phyloP scores from a whole-genome alignment of 2,113 vertebrate genomes.

The Odontesthes bonariensis region DNA sequence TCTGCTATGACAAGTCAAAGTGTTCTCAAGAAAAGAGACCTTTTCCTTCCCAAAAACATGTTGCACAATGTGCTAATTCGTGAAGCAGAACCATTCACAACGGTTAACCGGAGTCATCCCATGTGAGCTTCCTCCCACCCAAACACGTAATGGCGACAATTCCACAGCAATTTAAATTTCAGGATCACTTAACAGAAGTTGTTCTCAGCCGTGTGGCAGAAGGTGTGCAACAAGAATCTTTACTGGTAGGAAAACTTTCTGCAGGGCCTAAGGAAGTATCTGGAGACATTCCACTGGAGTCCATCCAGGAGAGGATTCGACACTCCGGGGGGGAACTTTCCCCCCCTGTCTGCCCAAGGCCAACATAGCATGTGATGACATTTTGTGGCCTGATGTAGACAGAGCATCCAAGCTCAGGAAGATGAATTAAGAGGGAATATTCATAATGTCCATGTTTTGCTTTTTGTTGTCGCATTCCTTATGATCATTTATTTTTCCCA shows the following conservation, averaged over 20 bases:
- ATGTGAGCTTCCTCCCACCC: background rate
- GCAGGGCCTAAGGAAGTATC: slow-evolving; percentile 38
- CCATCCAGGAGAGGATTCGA: slow-evolving; percentile 45
- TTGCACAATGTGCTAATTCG: background rate
- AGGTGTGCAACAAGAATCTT: background rate
- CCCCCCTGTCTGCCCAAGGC: slow-evolving; percentile 15
- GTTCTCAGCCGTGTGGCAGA: background rate
- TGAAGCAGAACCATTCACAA: background rate
- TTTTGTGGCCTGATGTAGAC: background rate
- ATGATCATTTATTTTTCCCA: background rate
- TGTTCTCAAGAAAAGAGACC: background rate
- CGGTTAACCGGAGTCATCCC: background rate
- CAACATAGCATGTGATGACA: slow-evolving; percentile 37
- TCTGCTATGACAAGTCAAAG: background rate
- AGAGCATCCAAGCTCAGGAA: slow-evolving; percentile 2
- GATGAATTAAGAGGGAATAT: background rate
- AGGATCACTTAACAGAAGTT: background rate
- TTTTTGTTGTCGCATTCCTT: background rate
- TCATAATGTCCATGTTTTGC: background rate
- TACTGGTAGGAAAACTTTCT: slow-evolving; percentile 8
- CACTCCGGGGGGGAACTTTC: slow-evolving; percentile 30
- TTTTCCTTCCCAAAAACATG: background rate
- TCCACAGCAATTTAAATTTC: background rate
- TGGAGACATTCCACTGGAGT: slow-evolving; percentile 65
- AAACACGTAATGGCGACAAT: background rate